A percentile compares a stretch with the other conserved stretches of the same genome.
Evolutionary conservation across 2,797 vertebrate species (phyloP).

Genomic region (Typhlichthys subterraneus): DNA sequence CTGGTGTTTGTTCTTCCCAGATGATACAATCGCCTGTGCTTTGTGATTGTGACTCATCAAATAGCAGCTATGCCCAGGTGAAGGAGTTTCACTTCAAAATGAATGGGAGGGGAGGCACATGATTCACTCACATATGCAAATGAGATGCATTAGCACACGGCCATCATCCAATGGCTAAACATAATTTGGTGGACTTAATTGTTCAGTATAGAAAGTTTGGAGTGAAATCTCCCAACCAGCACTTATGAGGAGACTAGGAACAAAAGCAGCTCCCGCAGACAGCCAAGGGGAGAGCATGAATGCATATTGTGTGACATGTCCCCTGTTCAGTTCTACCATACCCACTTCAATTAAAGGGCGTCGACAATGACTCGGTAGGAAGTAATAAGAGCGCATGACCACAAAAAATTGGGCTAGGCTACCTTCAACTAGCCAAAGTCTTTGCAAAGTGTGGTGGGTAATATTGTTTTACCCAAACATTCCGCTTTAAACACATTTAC

Average conservation of each 20-base stretch:
- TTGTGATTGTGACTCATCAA: slow-evolving; percentile 63
- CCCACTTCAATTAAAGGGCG: slow-evolving; percentile 43
- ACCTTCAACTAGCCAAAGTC: slow-evolving; percentile 29
- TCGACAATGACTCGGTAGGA: slow-evolving; percentile 29
- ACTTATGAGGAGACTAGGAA: slow-evolving; percentile 25
- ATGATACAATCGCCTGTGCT: slow-evolving; percentile 64
- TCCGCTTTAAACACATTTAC: background rate
- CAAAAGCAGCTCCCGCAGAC: slow-evolving; percentile 11
- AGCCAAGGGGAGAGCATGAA: background rate
- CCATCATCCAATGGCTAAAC: slow-evolving; percentile 33
- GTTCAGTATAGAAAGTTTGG: slow-evolving; percentile 23
- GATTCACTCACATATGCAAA: slow-evolving; percentile 60
- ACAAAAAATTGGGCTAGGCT: slow-evolving; percentile 5
- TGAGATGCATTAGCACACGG: slow-evolving; percentile 46
- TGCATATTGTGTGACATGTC: slow-evolving; percentile 5
- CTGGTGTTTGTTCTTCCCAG: slow-evolving; percentile 38
- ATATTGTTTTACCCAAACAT: background rate
- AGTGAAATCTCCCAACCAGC: slow-evolving; percentile 15
- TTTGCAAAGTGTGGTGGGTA: slow-evolving; percentile 1
- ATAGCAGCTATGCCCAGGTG: slow-evolving; percentile 54
- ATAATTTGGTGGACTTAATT: slow-evolving; percentile 19
- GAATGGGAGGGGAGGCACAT: slow-evolving; percentile 56
- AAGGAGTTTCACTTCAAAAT: slow-evolving; percentile 60
- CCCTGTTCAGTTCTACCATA: slow-evolving; percentile 29
- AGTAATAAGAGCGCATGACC: slow-evolving; percentile 20